These are phyloP conservation scores for Chaenodraco wilsoni DNA, from an alignment of 2,797 vertebrate genomes.

Conservation along the genomic window DNA sequence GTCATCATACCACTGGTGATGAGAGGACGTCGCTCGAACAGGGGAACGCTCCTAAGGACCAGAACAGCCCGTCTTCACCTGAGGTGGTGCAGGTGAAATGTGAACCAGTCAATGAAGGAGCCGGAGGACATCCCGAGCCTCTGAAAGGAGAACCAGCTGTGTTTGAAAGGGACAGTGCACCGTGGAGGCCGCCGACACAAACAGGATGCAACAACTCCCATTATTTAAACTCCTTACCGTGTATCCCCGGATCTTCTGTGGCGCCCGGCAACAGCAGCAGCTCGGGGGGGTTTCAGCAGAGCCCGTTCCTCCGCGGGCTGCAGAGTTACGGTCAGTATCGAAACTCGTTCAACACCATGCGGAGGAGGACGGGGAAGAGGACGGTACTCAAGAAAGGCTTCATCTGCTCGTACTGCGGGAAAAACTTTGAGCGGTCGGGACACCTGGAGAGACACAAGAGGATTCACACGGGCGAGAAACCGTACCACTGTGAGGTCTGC, in stretches of 20 bases:
- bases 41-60: not conserved
- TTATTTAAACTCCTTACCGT: slow-evolving; percentile 36
- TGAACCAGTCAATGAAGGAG: slow-evolving; percentile 47
- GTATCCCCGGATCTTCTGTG: slow-evolving; percentile 36
- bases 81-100: slow-evolving; percentile 64
- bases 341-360: slow-evolving; percentile 39
- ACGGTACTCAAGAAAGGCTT: slow-evolving; percentile 72
- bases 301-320: slow-evolving; percentile 47
- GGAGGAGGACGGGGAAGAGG: slow-evolving; percentile 68
- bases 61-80: not conserved
- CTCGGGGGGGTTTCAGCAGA: slow-evolving; percentile 38
- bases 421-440: slow-evolving; percentile 69
- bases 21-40: slow-evolving; percentile 33
- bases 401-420: slow-evolving; percentile 75
- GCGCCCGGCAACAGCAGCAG: slow-evolving; percentile 26
- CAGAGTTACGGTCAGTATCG: slow-evolving; percentile 51
- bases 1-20: slow-evolving; percentile 10
- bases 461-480: slow-evolving; percentile 80
- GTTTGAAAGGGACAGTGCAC: slow-evolving; percentile 16
- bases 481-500: slow-evolving; percentile 75
- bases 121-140: slow-evolving; percentile 6
- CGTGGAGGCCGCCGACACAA: slow-evolving; percentile 40
- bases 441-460: slow-evolving; percentile 78
- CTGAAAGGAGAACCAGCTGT: not conserved
- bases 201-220: slow-evolving; percentile 6